Evolutionary conservation across 2,797 vertebrate genomes (phyloP).

Genomic region (Columba guinea): DNA sequence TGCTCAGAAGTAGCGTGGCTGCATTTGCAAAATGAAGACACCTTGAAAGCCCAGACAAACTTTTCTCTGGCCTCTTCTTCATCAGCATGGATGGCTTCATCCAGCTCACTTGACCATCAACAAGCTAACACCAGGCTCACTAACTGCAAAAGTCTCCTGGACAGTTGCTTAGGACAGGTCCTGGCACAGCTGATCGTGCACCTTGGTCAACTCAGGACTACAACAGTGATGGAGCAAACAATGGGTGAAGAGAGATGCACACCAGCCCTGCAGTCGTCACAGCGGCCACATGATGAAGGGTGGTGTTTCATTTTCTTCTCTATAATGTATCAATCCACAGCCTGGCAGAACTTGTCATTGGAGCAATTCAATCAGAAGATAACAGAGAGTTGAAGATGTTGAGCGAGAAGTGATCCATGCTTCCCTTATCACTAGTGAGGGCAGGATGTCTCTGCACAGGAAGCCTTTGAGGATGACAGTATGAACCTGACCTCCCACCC

Average conservation of each 20-base stretch:
- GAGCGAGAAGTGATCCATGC: neutral
- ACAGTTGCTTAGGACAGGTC: neutral
- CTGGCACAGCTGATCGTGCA: neutral
- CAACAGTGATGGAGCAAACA: neutral
- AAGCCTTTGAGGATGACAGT: neutral
- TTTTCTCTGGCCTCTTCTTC: neutral
- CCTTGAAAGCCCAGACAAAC: neutral
- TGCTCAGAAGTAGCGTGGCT: neutral
- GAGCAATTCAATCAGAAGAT: neutral
- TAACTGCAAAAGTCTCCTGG: neutral
- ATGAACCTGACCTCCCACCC: neutral
- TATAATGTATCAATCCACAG: neutral
- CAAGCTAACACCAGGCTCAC: neutral
- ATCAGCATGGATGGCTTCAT: neutral
- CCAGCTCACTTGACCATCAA: neutral
- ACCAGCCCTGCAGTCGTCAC: neutral
- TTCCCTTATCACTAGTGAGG: neutral
- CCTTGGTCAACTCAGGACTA: neutral
- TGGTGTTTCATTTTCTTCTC: neutral
- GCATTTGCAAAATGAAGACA: neutral
- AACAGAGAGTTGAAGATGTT: neutral
- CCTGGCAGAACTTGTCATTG: neutral
- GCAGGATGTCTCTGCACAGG: neutral
- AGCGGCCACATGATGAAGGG: fast-evolving
- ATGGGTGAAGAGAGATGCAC: neutral